Evolutionary conservation across 2,797 vertebrate genomes (phyloP).

Genomic region (Platalea minor): DNA sequence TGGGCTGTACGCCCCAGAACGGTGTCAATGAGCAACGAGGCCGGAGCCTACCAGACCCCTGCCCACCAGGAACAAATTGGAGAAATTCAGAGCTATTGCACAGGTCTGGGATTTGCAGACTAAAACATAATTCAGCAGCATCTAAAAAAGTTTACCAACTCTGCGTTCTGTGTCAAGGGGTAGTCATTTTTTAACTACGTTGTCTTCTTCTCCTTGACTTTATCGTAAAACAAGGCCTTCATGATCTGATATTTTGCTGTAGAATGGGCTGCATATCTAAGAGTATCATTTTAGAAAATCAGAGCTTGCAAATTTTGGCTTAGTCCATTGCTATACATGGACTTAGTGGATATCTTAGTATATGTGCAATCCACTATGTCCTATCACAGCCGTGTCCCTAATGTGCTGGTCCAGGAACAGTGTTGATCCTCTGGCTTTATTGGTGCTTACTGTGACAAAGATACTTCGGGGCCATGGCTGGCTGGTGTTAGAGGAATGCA

Average conservation of each 20-base stretch:
- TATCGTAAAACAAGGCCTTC: background rate
- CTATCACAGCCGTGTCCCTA: background rate
- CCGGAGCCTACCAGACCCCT: background rate
- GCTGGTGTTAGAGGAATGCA: background rate
- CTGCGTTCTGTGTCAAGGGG: background rate
- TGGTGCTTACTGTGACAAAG: background rate
- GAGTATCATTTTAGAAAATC: background rate
- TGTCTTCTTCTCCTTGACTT: background rate
- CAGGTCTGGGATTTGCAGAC: background rate
- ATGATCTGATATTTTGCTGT: background rate
- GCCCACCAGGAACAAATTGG: background rate
- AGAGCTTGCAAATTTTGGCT: background rate
- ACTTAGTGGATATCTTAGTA: background rate
- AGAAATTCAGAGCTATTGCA: background rate
- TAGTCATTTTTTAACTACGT: background rate
- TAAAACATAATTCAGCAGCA: background rate
- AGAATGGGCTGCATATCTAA: background rate
- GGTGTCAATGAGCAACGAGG: rapidly evolving
- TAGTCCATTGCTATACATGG: background rate
- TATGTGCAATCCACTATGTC: background rate
- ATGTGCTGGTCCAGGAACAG: background rate
- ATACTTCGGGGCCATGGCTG: background rate
- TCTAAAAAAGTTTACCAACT: background rate
- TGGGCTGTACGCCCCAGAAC: rapidly evolving
- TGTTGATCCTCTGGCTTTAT: background rate